phyloP scores from a whole-genome alignment of 2,113 vertebrate species.

The Nestor notabilis region DNA sequence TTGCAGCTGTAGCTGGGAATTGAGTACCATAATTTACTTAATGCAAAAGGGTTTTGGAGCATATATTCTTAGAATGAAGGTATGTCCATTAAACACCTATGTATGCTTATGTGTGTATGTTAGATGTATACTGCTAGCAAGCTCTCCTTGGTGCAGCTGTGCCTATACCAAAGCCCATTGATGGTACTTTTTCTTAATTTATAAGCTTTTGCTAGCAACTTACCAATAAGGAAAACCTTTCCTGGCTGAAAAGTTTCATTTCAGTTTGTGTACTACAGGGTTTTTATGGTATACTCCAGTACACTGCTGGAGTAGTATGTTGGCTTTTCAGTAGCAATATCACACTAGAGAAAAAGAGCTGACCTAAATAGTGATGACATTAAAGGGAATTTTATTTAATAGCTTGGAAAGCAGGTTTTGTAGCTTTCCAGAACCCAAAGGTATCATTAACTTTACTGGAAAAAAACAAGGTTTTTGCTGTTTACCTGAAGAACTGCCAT shows the following conservation, averaged over 20 bases:
- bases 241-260: neutral
- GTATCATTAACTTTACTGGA: neutral
- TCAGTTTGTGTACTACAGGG: neutral
- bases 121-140: neutral
- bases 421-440: neutral
- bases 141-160: neutral
- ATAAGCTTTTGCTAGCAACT: neutral
- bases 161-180: neutral
- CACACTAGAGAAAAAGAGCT: neutral
- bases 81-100: neutral
- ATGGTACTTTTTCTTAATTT: neutral
- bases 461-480: neutral
- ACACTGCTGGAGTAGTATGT: neutral
- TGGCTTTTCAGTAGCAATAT: neutral
- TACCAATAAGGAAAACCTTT: neutral
- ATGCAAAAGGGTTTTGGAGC: neutral
- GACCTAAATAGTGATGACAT: neutral
- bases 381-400: neutral
- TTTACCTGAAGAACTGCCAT: neutral
- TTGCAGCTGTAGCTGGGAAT: neutral
- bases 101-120: neutral
- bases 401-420: neutral
- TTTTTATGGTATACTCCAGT: neutral
- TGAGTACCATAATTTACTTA: neutral
- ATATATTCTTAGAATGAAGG: neutral